phyloP scores from a whole-genome alignment of 2,888 invertebrate genomes.

The Uloborus plumipes region DNA sequence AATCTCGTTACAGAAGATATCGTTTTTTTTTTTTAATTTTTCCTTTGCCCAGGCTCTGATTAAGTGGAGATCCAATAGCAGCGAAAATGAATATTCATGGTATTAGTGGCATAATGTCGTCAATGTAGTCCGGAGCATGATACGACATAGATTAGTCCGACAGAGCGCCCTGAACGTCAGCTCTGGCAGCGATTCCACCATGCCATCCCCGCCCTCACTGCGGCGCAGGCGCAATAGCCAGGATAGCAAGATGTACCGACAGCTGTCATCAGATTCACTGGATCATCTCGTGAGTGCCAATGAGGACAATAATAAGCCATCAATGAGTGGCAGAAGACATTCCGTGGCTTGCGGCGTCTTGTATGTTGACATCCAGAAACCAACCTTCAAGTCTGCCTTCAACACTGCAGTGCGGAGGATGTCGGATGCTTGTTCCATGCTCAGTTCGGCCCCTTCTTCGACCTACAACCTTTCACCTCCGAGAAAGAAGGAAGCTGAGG shows the following conservation, averaged over 20 bases:
- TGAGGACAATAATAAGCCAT: not conserved
- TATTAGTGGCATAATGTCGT: too few relatives aligned
- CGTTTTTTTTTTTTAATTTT: not conserved
- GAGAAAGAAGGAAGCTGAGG: conserved; percentile 34
- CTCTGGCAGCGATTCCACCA: conserved; percentile 20
- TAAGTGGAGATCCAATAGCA: conserved; percentile 4
- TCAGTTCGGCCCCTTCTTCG: conserved; percentile 37
- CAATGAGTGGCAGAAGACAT: conserved; percentile 21
- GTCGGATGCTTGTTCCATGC: conserved; percentile 50
- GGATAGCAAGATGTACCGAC: conserved; percentile 24
- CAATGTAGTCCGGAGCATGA: conserved; percentile 2
- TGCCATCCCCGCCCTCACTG: conserved; percentile 31
- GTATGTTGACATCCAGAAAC: conserved; percentile 43
- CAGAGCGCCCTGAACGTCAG: conserved; percentile 45
- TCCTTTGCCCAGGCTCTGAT: not conserved
- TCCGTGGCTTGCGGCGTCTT: conserved; percentile 44
- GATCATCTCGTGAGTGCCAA: conserved; percentile 15
- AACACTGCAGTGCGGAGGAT: conserved; percentile 39
- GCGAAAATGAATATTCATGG: not conserved
- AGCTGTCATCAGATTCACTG: conserved; percentile 48
- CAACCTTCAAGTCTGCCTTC: conserved; percentile 42
- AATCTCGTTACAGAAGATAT: conserved; percentile 43
- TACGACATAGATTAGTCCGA: conserved; percentile 50
- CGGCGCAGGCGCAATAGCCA: conserved; percentile 22
- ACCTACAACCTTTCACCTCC: conserved; percentile 25